Base-by-base conservation (phyloP, 2,888 invertebrate genomes). In the Onthophagus sagittarius region DNA sequence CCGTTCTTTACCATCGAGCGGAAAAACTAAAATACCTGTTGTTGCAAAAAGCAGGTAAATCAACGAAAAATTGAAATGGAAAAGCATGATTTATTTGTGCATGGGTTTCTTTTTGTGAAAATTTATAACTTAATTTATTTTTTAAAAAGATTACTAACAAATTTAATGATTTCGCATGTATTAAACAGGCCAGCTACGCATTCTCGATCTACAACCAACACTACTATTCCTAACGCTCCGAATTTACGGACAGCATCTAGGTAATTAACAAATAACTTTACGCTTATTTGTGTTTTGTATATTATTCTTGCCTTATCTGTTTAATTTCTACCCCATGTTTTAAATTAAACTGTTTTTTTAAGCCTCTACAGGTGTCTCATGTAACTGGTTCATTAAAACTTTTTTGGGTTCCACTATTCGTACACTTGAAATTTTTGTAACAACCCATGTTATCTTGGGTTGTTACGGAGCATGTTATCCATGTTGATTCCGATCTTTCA, bases 231-330 rank as follows among this genome's bases (percentile, higher is more conserved):
- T 83, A 84, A 84, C 77, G 86, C 84, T 79, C 85, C 86, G 78
- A 83, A 81, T 74, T 80, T 86, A 79, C 80, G 86, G 84, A 85
- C 86, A 72, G 83, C 85, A 76, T 83, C 85, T 85, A 86, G 86
- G 86, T 86, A 86, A 85, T 70, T 78, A 72, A 73, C 70, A 72
- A 23, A 32, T 70, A 64, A 71, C 32, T 32, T 15, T 65, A 64
- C 15, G 11, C 31, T 63, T 23, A 63, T 63, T 23, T 71, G n/a
- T 63, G 7, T 63, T 71, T 13, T 15, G 71, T 71, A 63, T 14
- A 62, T 0, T n/a, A 72, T 67, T 67, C 13, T 67, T 69, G 14
- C 14, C 69, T 69, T 23, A 13, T 71, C 70, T 71, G 13, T 71
- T 71, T 70, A 62, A 64, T 64, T 64, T 9, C 4, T 64, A 1